Evolutionary conservation across 2,797 vertebrate genomes (phyloP).

Genomic region (Loris lydekkerianus): DNA sequence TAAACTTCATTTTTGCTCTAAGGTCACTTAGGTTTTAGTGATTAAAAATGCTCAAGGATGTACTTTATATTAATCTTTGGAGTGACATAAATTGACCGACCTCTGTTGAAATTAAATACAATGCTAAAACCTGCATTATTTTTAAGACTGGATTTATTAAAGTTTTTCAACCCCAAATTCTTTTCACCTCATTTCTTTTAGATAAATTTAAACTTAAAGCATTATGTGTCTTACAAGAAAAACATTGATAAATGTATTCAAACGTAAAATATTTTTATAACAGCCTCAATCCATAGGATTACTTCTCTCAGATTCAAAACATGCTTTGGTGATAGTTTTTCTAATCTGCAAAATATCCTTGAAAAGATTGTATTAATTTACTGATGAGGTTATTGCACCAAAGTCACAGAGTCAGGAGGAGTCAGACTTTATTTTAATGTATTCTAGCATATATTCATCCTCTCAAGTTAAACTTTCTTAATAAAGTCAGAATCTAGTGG

Average conservation of each 20-base stretch:
- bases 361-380: slow-evolving; percentile 53
- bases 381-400: neutral
- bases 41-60: slow-evolving; percentile 78
- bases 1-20: slow-evolving; percentile 72
- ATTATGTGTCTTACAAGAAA: neutral
- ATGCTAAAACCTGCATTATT: slow-evolving; percentile 46
- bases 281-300: neutral
- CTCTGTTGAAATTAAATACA: slow-evolving; percentile 77
- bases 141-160: slow-evolving; percentile 58
- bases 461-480: neutral
- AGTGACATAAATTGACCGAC: slow-evolving; percentile 71
- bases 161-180: slow-evolving; percentile 51
- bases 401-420: slow-evolving; percentile 10
- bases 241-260: slow-evolving; percentile 42
- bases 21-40: slow-evolving; percentile 72
- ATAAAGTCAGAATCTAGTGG: neutral
- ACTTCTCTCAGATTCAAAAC: slow-evolving; percentile 12
- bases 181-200: slow-evolving; percentile 55
- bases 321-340: neutral
- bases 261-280: slow-evolving; percentile 53
- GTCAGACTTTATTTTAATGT: neutral
- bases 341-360: slow-evolving; percentile 37
- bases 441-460: neutral
- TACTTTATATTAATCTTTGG: slow-evolving; percentile 76
- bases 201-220: slow-evolving; percentile 58